Conservation (phyloP, 1,140 invertebrate species). For the Eriosoma lanigerum region DNA sequence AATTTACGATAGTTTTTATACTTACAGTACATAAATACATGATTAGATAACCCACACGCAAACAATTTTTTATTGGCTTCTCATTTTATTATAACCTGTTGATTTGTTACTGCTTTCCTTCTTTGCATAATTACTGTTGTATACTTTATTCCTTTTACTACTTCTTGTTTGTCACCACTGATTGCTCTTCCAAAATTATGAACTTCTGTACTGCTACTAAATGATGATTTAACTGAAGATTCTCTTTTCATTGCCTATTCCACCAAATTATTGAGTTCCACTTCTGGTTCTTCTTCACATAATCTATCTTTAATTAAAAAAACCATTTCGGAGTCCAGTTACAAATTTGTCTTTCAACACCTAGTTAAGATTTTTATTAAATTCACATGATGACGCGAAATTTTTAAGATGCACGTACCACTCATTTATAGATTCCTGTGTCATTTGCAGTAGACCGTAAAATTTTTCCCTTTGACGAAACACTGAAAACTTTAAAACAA, state of each 20-base stretch:
- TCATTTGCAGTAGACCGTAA: too few species aligned
- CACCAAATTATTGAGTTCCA: not conserved
- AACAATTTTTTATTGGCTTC: not conserved
- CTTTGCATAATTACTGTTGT: not conserved
- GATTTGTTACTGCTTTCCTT: not conserved
- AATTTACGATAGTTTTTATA: too few species aligned
- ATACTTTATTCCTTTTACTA: not conserved
- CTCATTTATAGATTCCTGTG: too few species aligned
- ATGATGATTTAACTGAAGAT: not conserved
- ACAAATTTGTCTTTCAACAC: not conserved
- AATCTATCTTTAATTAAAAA: slow-evolving; percentile 2
- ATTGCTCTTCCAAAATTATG: not conserved
- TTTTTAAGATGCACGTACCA: too few species aligned
- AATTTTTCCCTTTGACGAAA: too few species aligned
- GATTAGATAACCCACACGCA: not conserved
- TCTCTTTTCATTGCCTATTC: not conserved
- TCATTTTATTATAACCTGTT: not conserved
- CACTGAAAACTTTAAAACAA: too few species aligned
- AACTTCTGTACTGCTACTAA: not conserved
- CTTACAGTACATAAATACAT: too few species aligned
- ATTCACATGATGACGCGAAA: too few species aligned
- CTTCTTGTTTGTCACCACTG: not conserved
- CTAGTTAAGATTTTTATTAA: too few species aligned
- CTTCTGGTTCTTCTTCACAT: not conserved
- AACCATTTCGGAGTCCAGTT: not conserved